phyloP scores from a whole-genome alignment of 1,140 invertebrate genomes.

The Calliphora vicina region DNA sequence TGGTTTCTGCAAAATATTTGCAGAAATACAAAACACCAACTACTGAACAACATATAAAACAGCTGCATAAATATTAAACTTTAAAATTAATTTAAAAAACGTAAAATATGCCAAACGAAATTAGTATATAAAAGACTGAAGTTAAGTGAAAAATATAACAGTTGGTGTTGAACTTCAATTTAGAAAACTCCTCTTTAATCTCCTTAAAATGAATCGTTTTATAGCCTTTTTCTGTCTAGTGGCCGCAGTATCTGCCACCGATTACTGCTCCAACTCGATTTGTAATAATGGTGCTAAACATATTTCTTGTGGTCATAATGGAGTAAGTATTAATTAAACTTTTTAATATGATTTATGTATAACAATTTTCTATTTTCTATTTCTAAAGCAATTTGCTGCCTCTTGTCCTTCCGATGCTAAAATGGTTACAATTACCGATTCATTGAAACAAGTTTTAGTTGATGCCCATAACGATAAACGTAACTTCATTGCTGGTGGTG shows the following conservation, averaged over 20 bases:
- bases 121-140: too few species aligned
- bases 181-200: too few species aligned
- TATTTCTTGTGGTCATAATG: constrained; percentile 6
- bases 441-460: constrained; percentile 45
- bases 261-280: constrained; percentile 12
- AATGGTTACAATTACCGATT: constrained; percentile 37
- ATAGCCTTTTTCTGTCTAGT: not conserved
- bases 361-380: not conserved
- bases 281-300: not conserved
- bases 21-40: too few species aligned
- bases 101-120: too few species aligned
- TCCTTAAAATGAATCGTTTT: not conserved
- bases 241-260: not conserved
- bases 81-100: too few species aligned
- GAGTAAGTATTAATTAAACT: not conserved
- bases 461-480: constrained; percentile 47
- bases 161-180: too few species aligned
- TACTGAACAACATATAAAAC: too few species aligned
- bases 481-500: constrained; percentile 50
- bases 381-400: not conserved
- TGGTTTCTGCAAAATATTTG: too few species aligned
- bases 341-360: not conserved
- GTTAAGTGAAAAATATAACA: too few species aligned
- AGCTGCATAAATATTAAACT: too few species aligned
- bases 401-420: constrained; percentile 44